Conservation (phyloP, 2,797 vertebrate species). For the Sardinella longiceps region DNA sequence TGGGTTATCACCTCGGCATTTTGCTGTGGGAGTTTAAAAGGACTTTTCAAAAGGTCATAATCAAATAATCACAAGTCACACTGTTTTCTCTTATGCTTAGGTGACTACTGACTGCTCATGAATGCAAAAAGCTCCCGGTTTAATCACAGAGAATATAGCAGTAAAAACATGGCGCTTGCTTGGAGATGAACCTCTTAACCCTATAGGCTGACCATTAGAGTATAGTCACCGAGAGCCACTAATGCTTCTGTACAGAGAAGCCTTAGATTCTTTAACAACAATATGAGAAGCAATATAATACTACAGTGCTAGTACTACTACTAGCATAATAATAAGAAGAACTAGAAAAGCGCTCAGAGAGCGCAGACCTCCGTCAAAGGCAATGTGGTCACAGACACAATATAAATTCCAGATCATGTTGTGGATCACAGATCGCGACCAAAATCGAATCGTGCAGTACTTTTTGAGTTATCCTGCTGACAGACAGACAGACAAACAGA, state of each 20-base stretch:
- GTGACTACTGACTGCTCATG: not conserved
- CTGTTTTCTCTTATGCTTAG: not conserved
- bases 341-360: no score
- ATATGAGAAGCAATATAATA: no score
- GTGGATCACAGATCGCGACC: no score
- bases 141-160: not conserved
- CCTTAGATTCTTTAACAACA: not conserved
- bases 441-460: no score
- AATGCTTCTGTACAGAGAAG: not conserved
- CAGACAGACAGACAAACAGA: no score
- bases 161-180: not conserved
- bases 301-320: no score
- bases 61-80: not conserved
- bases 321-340: no score
- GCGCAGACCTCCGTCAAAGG: no score
- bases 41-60: slow-evolving; percentile 17
- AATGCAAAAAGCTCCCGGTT: not conserved
- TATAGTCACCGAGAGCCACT: not conserved
- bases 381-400: no score
- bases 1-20: not conserved
- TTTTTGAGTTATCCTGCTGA: no score
- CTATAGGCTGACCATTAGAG: not conserved
- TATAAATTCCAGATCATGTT: no score
- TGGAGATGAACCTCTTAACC: not conserved
- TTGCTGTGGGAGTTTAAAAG: not conserved